Percentiles rank a stretch among this genome's conserved stretches.
Conservation (phyloP, 2,888 invertebrate species). For the Gortyna flavago region DNA sequence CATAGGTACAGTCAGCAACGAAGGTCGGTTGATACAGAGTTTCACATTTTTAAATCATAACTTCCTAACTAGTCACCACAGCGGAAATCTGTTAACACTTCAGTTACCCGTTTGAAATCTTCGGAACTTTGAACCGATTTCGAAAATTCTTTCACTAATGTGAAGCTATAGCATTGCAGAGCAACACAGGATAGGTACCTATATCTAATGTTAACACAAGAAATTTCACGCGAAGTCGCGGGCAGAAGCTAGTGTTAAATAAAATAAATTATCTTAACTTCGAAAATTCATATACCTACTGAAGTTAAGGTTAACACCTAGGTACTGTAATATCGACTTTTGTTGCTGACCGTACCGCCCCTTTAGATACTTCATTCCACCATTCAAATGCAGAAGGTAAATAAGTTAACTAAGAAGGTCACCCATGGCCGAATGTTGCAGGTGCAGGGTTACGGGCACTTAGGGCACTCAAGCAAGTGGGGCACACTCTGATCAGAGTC, state of each 20-base stretch:
- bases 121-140: neutral
- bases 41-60: neutral
- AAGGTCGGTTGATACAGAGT: neutral
- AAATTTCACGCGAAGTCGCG: neutral
- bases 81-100: neutral
- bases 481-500: neutral
- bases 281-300: neutral
- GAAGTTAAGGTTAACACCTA: neutral
- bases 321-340: constrained; percentile 1
- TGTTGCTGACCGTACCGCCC: neutral
- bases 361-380: constrained; percentile 15
- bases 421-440: constrained; percentile 35
- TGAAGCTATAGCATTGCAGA: too few species aligned
- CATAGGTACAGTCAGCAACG: constrained; percentile 2
- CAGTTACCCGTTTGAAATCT: neutral
- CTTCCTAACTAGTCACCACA: neutral
- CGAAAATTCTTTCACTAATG: too few species aligned
- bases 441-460: neutral
- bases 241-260: neutral
- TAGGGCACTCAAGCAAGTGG: neutral
- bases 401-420: constrained; percentile 19
- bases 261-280: too few species aligned
- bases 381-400: constrained; percentile 24
- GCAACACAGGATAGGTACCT: too few species aligned
- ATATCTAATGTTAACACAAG: neutral